Percentiles rank a stretch among this genome's conserved stretches.
These are phyloP conservation scores for Loxodonta africana DNA, from an alignment of 2,113 vertebrate genomes.

Conservation along the genomic window DNA sequence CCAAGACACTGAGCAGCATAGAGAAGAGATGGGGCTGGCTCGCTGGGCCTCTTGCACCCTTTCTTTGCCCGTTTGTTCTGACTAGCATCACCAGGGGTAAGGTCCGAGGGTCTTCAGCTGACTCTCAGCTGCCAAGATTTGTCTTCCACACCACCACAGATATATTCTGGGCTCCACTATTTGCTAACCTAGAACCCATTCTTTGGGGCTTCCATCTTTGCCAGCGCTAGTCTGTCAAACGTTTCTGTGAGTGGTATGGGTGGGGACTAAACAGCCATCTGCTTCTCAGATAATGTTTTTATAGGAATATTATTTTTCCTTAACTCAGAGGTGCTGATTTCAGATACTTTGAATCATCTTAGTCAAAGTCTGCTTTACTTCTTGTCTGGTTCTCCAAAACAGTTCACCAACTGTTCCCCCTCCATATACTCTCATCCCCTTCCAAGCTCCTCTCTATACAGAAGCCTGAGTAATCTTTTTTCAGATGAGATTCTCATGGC, in stretches of 20 bases:
- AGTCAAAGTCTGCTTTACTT: not conserved
- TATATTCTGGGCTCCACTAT: not conserved
- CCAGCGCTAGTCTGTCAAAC: not conserved
- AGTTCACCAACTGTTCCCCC: not conserved
- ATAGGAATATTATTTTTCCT: not conserved
- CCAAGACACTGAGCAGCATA: not conserved
- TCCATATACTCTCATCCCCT: not conserved
- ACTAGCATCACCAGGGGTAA: not conserved
- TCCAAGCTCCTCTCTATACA: not conserved
- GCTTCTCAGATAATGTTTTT: not conserved
- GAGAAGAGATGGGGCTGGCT: not conserved
- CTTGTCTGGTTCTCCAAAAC: not conserved
- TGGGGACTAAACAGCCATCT: not conserved
- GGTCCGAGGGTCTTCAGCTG: not conserved
- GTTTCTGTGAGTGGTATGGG: not conserved
- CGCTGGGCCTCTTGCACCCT: not conserved
- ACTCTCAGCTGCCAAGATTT: not conserved
- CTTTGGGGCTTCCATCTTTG: not conserved
- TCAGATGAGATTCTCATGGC: not conserved
- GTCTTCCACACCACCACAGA: not conserved
- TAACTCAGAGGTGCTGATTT: not conserved
- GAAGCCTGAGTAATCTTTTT: not conserved
- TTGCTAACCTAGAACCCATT: not conserved
- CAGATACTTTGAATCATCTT: not conserved
- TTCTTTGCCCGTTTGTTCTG: not conserved